Evolutionary conservation across 2,113 vertebrate species (phyloP).

Genomic region (Equus quagga): DNA sequence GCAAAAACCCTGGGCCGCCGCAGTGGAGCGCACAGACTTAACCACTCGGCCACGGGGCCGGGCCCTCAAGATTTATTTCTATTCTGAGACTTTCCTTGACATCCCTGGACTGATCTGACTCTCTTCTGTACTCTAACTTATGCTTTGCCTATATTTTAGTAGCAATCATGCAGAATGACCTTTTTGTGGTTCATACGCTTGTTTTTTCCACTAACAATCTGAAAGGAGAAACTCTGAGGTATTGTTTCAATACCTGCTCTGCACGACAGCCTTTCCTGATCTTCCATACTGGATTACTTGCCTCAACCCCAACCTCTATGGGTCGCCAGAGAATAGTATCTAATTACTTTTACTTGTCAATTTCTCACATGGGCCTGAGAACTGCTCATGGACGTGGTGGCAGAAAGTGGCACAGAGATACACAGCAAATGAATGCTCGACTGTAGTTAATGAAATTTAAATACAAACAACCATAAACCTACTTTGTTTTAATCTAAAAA

Average conservation of each 20-base stretch:
- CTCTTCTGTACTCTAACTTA: background rate
- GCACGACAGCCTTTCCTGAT: background rate
- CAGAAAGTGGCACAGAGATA: background rate
- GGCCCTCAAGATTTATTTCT: background rate
- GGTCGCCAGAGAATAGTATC: background rate
- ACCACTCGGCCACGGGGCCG: too few relatives aligned
- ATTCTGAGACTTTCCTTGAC: background rate
- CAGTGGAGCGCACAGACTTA: too few relatives aligned
- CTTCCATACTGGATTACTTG: background rate
- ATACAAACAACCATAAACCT: background rate
- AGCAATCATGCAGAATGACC: background rate
- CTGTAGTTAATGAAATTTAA: background rate
- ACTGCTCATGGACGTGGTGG: background rate
- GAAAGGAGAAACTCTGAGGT: background rate
- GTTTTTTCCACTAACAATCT: background rate
- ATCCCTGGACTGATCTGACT: background rate
- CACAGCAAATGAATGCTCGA: background rate
- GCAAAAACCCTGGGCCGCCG: too few relatives aligned
- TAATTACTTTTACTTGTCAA: background rate
- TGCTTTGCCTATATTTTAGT: background rate
- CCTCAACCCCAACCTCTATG: background rate
- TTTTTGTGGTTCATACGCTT: background rate
- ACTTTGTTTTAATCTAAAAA: constrained; percentile 45
- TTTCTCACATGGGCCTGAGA: background rate
- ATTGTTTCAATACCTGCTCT: background rate